Percentiles rank a stretch among this genome's conserved stretches.
phyloP scores from a whole-genome alignment of 2,888 invertebrate genomes.

The Acrobasis consociella region DNA sequence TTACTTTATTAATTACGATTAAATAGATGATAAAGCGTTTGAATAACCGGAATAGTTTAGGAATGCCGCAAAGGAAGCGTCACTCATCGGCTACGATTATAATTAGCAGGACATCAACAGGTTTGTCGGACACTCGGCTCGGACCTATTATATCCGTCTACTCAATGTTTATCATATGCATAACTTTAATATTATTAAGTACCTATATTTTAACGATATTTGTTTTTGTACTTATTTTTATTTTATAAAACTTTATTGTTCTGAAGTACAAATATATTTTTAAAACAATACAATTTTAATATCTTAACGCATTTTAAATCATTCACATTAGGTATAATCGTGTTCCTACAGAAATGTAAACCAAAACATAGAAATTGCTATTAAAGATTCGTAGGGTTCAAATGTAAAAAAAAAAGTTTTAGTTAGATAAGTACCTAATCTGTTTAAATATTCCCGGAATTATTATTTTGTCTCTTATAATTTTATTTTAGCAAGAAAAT shows the following conservation, averaged over 20 bases:
- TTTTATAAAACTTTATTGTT: no score
- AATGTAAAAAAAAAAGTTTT: not conserved
- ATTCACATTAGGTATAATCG: no score
- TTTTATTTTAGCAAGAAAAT: not conserved
- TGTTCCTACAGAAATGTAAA: no score
- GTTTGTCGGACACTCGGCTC: conserved; percentile 13
- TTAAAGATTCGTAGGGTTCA: no score
- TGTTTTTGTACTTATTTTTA: no score
- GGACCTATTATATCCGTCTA: not conserved
- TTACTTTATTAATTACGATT: conserved; percentile 5
- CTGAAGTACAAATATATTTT: no score
- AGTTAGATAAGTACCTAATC: not conserved
- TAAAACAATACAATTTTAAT: no score
- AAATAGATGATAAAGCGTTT: not conserved
- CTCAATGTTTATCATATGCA: not conserved
- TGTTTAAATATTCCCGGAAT: not conserved
- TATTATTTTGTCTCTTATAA: not conserved
- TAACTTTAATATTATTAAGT: not conserved
- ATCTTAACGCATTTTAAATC: no score
- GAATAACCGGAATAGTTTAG: conserved; percentile 32
- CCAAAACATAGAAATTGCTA: no score
- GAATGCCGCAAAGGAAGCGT: conserved; percentile 43
- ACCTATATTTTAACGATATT: no score
- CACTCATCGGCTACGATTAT: conserved; percentile 45
- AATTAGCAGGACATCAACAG: conserved; percentile 35